These are phyloP conservation scores for Candidula unifasciata DNA, from an alignment of 2,888 invertebrate genomes.

Conservation along the genomic window DNA sequence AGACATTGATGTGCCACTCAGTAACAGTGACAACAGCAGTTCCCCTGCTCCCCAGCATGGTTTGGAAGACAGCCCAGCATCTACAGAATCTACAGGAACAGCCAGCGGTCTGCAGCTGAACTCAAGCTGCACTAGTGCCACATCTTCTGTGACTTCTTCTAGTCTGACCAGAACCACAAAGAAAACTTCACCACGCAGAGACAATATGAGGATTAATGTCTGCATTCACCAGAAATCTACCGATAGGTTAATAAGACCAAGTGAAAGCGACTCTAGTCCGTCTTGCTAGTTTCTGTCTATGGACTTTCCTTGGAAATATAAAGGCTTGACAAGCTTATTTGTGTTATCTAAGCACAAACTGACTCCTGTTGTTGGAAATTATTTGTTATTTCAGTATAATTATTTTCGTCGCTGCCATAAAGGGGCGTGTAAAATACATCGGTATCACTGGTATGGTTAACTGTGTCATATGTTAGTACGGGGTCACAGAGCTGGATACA, in stretches of 20 bases:
- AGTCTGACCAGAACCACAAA: conserved; percentile 42
- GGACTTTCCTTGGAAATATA: no score
- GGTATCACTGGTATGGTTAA: no score
- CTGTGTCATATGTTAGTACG: no score
- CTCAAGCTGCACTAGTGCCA: neutral
- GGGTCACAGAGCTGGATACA: no score
- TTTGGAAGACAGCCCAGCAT: conserved; percentile 42
- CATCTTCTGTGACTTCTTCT: neutral
- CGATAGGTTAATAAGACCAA: conserved; percentile 62
- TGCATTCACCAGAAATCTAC: conserved; percentile 67
- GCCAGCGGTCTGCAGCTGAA: neutral
- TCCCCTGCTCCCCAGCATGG: conserved; percentile 42
- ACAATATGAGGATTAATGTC: conserved; percentile 62
- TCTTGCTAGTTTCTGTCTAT: conserved; percentile 30
- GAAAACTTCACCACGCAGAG: conserved; percentile 49
- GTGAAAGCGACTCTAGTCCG: conserved; percentile 60
- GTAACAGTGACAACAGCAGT: conserved; percentile 69
- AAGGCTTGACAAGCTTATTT: no score
- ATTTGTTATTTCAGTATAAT: no score
- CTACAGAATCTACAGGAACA: neutral
- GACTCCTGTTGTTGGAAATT: no score
- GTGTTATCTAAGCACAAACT: no score
- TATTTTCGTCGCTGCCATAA: no score
- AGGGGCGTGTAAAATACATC: no score
- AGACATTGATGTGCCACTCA: conserved; percentile 72